A percentile compares a stretch with the other conserved stretches of the same genome.
These are phyloP conservation scores for Zophobas atratus DNA, from an alignment of 1,140 invertebrate genomes.

Conservation along the genomic window DNA sequence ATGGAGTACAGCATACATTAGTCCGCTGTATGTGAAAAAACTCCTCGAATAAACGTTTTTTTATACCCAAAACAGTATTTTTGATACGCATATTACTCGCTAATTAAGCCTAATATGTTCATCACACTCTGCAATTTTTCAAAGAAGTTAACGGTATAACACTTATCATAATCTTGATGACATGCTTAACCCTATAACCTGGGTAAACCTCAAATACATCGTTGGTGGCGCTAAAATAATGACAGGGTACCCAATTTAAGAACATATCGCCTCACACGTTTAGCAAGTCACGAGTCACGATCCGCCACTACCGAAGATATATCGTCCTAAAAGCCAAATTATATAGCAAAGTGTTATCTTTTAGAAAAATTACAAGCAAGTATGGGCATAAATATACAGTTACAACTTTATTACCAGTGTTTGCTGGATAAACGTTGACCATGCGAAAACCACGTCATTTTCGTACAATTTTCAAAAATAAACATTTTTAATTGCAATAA, in stretches of 20 bases:
- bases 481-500: too few species aligned
- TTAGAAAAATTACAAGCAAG: background rate
- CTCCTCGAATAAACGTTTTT: too few species aligned
- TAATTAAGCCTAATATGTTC: too few species aligned
- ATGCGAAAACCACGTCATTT: too few species aligned
- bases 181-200: constrained; percentile 1
- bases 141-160: background rate
- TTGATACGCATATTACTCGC: too few species aligned
- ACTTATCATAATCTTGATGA: background rate
- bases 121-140: background rate
- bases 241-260: constrained; percentile 19
- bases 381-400: background rate
- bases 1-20: too few species aligned
- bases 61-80: too few species aligned
- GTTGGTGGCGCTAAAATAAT: constrained; percentile 34
- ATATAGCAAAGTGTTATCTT: constrained; percentile 9
- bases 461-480: too few species aligned
- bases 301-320: constrained; percentile 16
- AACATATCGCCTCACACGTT: constrained; percentile 28
- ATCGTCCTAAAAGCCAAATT: constrained; percentile 18
- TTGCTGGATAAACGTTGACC: too few species aligned
- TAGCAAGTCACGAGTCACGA: constrained; percentile 26
- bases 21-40: too few species aligned
- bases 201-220: constrained; percentile 1
- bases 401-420: background rate